Evolutionary conservation across 2,888 invertebrate genomes (phyloP).

Genomic region (Chymomyza procnemis): DNA sequence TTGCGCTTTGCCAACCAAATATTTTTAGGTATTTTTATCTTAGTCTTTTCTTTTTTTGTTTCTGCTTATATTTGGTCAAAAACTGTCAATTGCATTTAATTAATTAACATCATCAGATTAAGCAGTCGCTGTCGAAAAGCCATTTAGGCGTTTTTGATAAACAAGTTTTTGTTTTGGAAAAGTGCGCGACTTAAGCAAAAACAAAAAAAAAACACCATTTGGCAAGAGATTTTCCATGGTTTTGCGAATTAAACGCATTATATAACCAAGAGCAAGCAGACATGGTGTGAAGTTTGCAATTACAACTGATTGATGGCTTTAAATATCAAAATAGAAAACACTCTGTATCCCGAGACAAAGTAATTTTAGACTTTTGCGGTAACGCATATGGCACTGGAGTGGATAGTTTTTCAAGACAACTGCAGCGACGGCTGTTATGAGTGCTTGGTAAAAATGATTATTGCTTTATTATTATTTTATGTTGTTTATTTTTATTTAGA

Average conservation of each 20-base stretch:
- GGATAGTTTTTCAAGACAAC: neutral
- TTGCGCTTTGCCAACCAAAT: neutral
- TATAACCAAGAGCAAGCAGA: constrained; percentile 22
- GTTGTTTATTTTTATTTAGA: too few relatives aligned
- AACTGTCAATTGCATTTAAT: constrained; percentile 64
- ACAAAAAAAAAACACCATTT: too few relatives aligned
- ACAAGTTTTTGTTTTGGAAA: neutral
- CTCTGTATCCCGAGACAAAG: neutral
- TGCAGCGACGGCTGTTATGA: too few relatives aligned
- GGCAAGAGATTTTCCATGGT: constrained; percentile 38
- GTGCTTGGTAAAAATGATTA: too few relatives aligned
- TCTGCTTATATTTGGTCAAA: constrained; percentile 18
- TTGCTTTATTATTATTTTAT: too few relatives aligned
- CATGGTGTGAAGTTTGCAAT: constrained; percentile 9
- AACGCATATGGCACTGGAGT: constrained; percentile 29
- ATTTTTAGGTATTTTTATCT: neutral
- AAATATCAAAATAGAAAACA: neutral
- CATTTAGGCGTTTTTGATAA: neutral
- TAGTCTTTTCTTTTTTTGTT: constrained; percentile 23
- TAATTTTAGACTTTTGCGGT: constrained; percentile 26
- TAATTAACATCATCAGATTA: constrained; percentile 51
- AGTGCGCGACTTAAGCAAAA: neutral
- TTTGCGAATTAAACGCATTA: constrained; percentile 40
- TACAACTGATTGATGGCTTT: constrained; percentile 50
- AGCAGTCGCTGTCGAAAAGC: neutral